These are phyloP conservation scores for Elymnias hypermnestra DNA, from an alignment of 1,140 invertebrate genomes.

Conservation along the genomic window DNA sequence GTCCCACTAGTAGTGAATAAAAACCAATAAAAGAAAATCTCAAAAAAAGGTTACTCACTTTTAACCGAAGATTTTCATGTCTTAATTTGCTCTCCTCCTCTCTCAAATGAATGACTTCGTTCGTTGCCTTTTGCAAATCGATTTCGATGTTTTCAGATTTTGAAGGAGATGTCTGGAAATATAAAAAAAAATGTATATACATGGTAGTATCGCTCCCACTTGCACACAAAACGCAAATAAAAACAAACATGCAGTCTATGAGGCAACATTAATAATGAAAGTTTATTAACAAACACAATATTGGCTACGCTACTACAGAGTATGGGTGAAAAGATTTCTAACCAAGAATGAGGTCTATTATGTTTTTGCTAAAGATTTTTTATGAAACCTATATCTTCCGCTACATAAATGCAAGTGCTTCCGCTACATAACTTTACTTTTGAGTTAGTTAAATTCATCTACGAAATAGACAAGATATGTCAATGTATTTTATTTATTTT, in stretches of 20 bases:
- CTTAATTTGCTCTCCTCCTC: constrained; percentile 85
- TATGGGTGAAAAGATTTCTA: neutral
- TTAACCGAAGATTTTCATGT: constrained; percentile 88
- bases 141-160: constrained; percentile 62
- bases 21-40: neutral
- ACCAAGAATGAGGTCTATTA: neutral
- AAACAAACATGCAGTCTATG: constrained; percentile 31
- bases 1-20: neutral
- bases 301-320: neutral
- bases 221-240: constrained; percentile 30
- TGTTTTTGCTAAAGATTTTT: neutral
- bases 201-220: constrained; percentile 21
- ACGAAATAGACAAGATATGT: too few relatives aligned
- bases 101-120: constrained; percentile 84
- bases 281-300: neutral
- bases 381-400: too few relatives aligned
- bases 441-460: too few relatives aligned
- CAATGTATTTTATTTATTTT: too few relatives aligned
- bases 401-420: too few relatives aligned
- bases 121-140: constrained; percentile 81
- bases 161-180: constrained; percentile 47
- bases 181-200: constrained; percentile 29
- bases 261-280: constrained; percentile 1
- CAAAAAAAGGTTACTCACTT: constrained; percentile 75
- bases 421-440: too few relatives aligned